Evolutionary conservation across 2,797 vertebrate genomes (phyloP).

Genomic region (Podarcis siculus): DNA sequence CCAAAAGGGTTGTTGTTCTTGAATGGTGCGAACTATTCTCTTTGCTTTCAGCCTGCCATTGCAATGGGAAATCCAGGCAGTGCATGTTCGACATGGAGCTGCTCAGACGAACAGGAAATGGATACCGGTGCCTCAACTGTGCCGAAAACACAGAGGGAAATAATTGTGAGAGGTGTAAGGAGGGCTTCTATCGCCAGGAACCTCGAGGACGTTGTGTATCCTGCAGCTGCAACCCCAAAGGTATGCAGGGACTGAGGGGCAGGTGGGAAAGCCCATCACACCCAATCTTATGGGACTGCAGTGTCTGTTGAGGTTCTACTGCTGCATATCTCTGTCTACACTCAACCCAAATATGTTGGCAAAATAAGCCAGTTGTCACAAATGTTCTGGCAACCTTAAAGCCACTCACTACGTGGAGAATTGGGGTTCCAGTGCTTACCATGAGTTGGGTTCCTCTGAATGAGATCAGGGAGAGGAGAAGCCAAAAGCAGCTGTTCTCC

Average conservation of each 20-base stretch:
- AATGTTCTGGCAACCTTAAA: no score
- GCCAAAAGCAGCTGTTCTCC: no score
- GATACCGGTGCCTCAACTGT: conserved; percentile 87
- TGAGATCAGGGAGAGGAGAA: no score
- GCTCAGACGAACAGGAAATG: conserved; percentile 72
- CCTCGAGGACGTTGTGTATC: conserved; percentile 78
- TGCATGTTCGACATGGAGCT: conserved; percentile 82
- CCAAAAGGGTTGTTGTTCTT: no score
- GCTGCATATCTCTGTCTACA: no score
- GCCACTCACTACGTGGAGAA: no score
- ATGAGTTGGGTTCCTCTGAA: no score
- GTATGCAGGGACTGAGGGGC: conserved; percentile 67
- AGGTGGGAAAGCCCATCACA: background rate
- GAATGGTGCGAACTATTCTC: background rate
- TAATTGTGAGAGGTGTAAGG: conserved; percentile 87
- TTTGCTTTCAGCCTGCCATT: conserved; percentile 76
- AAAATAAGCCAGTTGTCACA: no score
- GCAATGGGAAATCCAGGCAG: conserved; percentile 84
- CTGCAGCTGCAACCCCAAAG: conserved; percentile 85
- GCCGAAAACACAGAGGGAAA: conserved; percentile 83
- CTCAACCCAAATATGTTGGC: no score
- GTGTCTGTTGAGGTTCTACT: no score
- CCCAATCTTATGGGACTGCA: no score
- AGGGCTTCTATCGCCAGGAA: conserved; percentile 81
- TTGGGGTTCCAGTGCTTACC: no score